Evolutionary conservation across 2,888 invertebrate genomes (phyloP).

Genomic region (Metellina segmentata): DNA sequence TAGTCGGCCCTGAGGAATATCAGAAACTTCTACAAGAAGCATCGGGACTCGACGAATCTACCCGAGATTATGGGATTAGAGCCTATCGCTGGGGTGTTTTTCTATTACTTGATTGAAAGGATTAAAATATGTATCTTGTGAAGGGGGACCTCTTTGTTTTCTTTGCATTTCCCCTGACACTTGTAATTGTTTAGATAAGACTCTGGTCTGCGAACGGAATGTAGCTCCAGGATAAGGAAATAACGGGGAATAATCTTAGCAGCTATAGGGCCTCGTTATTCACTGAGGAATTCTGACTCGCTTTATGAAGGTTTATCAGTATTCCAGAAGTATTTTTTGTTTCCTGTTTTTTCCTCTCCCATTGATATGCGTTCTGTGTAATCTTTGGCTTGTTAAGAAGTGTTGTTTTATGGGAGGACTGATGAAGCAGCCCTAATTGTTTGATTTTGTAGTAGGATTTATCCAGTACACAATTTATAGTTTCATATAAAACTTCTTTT

Average conservation of each 20-base stretch:
- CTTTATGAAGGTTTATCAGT: constrained; percentile 2
- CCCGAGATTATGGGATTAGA: constrained; percentile 68
- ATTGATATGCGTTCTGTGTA: neutral
- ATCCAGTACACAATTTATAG: no score
- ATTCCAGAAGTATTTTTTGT: neutral
- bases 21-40: constrained; percentile 24
- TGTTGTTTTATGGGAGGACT: neutral
- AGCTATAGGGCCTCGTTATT: constrained; percentile 12
- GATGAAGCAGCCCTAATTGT: neutral
- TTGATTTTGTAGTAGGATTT: no score
- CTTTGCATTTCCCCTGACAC: constrained; percentile 60
- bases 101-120: constrained; percentile 69
- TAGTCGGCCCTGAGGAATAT: constrained; percentile 25
- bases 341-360: neutral
- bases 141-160: constrained; percentile 49
- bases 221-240: constrained; percentile 31
- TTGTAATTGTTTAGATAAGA: constrained; percentile 72
- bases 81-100: constrained; percentile 53
- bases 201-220: constrained; percentile 31
- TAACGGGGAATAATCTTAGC: constrained; percentile 18
- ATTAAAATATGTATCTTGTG: constrained; percentile 71
- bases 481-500: no score
- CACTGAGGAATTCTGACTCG: neutral
- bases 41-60: constrained; percentile 48
- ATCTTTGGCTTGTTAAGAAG: neutral